Conservation (phyloP, 2,888 invertebrate genomes). For the Spodoptera exigua region DNA sequence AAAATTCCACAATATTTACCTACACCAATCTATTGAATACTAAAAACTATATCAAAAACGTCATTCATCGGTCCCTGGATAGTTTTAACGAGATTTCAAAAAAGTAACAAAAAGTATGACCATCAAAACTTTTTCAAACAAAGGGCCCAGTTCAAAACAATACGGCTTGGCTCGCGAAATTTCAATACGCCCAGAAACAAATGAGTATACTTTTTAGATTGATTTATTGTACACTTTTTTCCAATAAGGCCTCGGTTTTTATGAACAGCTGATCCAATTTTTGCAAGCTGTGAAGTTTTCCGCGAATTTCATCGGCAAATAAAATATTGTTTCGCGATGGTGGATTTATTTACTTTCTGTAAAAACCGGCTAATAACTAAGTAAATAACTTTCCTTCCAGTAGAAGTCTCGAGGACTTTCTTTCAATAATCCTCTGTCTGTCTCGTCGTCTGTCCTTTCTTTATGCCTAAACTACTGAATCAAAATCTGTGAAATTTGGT, state of each 20-base stretch:
- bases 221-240: slow-evolving; percentile 51
- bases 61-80: slow-evolving; percentile 55
- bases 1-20: not conserved
- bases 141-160: slow-evolving; percentile 56
- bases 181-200: slow-evolving; percentile 53
- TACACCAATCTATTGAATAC: slow-evolving; percentile 17
- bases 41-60: slow-evolving; percentile 32
- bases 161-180: slow-evolving; percentile 55
- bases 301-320: slow-evolving; percentile 35
- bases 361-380: not conserved
- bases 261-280: slow-evolving; percentile 36
- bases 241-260: slow-evolving; percentile 38
- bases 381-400: too few relatives aligned
- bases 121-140: slow-evolving; percentile 59
- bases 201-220: slow-evolving; percentile 57
- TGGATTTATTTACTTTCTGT: slow-evolving; percentile 11
- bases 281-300: slow-evolving; percentile 26
- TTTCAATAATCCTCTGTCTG: too few relatives aligned
- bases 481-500: too few relatives aligned
- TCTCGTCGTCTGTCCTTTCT: too few relatives aligned
- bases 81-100: slow-evolving; percentile 67
- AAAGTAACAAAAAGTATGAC: slow-evolving; percentile 56
- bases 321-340: slow-evolving; percentile 27
- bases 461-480: too few relatives aligned
- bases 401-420: too few relatives aligned